Evolutionary conservation across 1,140 invertebrate species (phyloP), one percentile per base, ranked within the genome.

Genomic region (Pantala flavescens): DNA sequence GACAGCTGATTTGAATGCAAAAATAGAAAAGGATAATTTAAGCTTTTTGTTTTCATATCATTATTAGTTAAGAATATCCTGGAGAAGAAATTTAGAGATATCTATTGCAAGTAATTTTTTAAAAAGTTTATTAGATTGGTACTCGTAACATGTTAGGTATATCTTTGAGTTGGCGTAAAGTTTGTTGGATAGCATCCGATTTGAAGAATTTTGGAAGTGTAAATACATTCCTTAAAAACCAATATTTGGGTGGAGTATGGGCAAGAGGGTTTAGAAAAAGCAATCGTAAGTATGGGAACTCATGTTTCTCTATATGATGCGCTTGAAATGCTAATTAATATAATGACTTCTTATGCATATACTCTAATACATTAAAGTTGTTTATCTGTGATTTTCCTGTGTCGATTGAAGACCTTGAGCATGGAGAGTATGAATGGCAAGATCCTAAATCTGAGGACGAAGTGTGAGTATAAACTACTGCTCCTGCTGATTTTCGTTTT

Each of bases 371-470:
- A 9, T 49, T 49, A 49, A 11, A 16, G 43, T 49, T 49, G 16
- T 49, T 11, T 49, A 11, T 9, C 43, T 49, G 16, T 49, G 16
- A 49, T 21, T 21, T 63, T 63, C 3, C 49, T 63, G 1, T 63
- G 28, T 63, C 12, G 12, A 7, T 63, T 63, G 14, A 63, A 63
- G 49, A 12, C 2, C 49, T 63, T 12, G n/a, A 63, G 49, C 49
- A 93, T 82, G 95, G 93, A 72, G 93, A 96, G 84, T 97, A 91
- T 82, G 95, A 97, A 87, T 93, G 89, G 89, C 86, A 95, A 84
- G 95, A 98, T 84, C 94, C 96, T 24, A 95, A 96, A 85, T 91
- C 90, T 16, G 90, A 94, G 78, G 92, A 93, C 80, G 95, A 98
- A 88, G 86, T 97, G 93, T 96, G 86, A 88, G 88, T 87, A 79